A percentile compares a stretch with the other conserved stretches of the same genome.
phyloP scores from a whole-genome alignment of 2,797 vertebrate genomes.

The Notolepis coatsorum region DNA sequence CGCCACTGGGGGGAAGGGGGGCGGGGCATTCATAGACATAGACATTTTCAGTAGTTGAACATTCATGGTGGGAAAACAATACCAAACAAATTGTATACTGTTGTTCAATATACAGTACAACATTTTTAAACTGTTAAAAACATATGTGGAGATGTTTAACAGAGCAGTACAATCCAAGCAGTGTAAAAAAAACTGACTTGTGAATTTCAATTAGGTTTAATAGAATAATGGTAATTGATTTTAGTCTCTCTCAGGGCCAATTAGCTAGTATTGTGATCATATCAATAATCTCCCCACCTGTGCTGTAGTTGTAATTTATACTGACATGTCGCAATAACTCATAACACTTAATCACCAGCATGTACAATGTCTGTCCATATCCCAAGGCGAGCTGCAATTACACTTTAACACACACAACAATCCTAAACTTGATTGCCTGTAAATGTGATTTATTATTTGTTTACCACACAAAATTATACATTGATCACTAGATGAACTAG shows the following conservation, averaged over 20 bases:
- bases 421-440: conserved; percentile 37
- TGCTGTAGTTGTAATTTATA: conserved; percentile 19
- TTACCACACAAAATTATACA: conserved; percentile 54
- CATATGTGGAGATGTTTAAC: too few species aligned
- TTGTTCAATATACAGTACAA: too few species aligned
- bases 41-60: too few species aligned
- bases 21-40: too few species aligned
- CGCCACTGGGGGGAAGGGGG: too few species aligned
- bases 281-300: conserved; percentile 29
- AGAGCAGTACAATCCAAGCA: too few species aligned
- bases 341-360: conserved; percentile 26
- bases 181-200: too few species aligned
- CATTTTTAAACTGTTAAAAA: too few species aligned
- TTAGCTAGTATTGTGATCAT: background rate
- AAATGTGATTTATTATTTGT: conserved; percentile 65
- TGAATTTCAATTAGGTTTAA: too few species aligned
- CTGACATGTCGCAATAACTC: conserved; percentile 44
- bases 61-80: too few species aligned
- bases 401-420: conserved; percentile 33
- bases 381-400: conserved; percentile 17
- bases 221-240: too few species aligned
- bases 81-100: too few species aligned
- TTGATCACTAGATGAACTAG: conserved; percentile 48
- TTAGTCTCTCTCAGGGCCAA: conserved; percentile 35
- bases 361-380: background rate